phyloP scores from a whole-genome alignment of 2,888 invertebrate genomes.

The Petrolisthes manimaculis region DNA sequence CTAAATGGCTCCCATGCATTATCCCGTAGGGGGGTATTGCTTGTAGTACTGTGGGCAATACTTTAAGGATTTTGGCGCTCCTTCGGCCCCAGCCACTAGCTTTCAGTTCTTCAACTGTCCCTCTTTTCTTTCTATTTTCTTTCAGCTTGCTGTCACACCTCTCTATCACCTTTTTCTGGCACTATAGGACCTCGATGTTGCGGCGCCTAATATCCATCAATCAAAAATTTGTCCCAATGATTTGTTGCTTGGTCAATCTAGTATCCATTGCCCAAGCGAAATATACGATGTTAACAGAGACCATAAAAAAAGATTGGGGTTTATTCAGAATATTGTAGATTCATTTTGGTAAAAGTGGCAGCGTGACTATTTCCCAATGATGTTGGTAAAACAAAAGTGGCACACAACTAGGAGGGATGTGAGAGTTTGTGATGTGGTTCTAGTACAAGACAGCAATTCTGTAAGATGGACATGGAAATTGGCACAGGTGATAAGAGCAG shows the following conservation, averaged over 20 bases:
- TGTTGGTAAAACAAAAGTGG: not conserved
- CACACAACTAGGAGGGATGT: not conserved
- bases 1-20: too few species aligned
- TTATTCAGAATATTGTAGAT: not conserved
- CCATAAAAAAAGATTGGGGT: not conserved
- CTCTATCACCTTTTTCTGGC: too few species aligned
- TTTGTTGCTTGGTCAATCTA: not conserved
- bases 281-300: not conserved
- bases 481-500: slow-evolving; percentile 1
- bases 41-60: too few species aligned
- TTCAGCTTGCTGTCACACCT: too few species aligned
- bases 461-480: not conserved
- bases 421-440: not conserved
- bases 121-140: too few species aligned
- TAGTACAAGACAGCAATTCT: not conserved
- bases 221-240: slow-evolving; percentile 24
- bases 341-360: slow-evolving; percentile 12
- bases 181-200: too few species aligned
- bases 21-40: too few species aligned
- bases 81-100: too few species aligned
- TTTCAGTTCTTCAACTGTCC: too few species aligned
- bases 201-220: too few species aligned
- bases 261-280: not conserved
- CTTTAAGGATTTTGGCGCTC: too few species aligned
- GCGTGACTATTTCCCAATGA: slow-evolving; percentile 8